A percentile compares a stretch with the other conserved stretches of the same genome.
Conservation (phyloP, 2,113 vertebrate species). For the Tretioscincus oriximinensis region DNA sequence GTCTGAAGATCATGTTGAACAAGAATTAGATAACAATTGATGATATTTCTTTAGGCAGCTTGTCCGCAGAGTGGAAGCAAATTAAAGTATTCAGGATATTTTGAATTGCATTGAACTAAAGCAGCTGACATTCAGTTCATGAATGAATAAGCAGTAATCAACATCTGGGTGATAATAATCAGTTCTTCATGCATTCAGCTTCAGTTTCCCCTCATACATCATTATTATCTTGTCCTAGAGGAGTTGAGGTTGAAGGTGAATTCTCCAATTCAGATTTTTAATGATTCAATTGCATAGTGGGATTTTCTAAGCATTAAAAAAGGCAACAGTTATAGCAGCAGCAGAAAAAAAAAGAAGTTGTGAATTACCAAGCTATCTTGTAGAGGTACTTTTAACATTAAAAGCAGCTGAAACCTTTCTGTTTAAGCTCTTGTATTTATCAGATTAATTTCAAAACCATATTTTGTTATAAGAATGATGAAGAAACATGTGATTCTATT, state of each 20-base stretch:
- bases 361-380: neutral
- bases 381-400: neutral
- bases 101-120: slow-evolving; percentile 3
- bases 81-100: slow-evolving; percentile 32
- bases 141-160: slow-evolving; percentile 34
- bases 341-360: neutral
- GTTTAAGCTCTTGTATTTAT: neutral
- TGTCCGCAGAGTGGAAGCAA: slow-evolving; percentile 27
- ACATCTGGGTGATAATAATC: slow-evolving; percentile 1
- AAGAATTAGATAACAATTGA: slow-evolving; percentile 43
- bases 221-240: slow-evolving; percentile 6
- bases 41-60: slow-evolving; percentile 27
- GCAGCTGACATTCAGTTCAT: slow-evolving; percentile 19
- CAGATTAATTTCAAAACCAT: neutral
- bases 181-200: slow-evolving; percentile 30
- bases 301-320: slow-evolving; percentile 15
- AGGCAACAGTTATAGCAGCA: neutral
- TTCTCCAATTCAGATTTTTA: slow-evolving; percentile 26
- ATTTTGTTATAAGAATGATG: neutral
- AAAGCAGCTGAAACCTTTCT: neutral
- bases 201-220: slow-evolving; percentile 1
- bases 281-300: slow-evolving; percentile 28
- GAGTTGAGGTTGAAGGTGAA: slow-evolving; percentile 14
- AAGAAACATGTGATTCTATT: too few relatives aligned
- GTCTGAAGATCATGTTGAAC: slow-evolving; percentile 23